phyloP scores from a whole-genome alignment of 2,797 vertebrate genomes.

The Tauraco hartlaubi region DNA sequence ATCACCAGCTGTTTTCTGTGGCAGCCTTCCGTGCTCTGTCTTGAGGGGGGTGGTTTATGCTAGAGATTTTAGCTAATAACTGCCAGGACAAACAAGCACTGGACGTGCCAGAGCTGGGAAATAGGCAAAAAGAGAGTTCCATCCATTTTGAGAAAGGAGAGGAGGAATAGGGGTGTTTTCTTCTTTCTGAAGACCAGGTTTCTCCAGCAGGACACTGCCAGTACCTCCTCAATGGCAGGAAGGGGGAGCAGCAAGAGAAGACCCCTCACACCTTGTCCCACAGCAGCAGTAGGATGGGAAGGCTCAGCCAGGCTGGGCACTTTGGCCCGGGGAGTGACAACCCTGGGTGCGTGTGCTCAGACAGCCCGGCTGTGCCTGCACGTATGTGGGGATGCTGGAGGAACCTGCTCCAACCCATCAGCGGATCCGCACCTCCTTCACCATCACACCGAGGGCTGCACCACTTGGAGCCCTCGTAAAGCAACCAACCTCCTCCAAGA shows the following conservation, averaged over 20 bases:
- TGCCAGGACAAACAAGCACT: background rate
- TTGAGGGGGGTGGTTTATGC: background rate
- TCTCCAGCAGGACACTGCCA: background rate
- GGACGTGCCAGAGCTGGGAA: background rate
- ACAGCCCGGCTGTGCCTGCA: too few species aligned
- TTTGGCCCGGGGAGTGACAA: too few species aligned
- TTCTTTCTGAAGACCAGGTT: background rate
- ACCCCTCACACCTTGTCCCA: background rate
- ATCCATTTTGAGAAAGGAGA: background rate
- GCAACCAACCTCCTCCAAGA: background rate
- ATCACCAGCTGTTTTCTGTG: background rate
- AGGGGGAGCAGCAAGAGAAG: background rate
- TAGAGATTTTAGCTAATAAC: background rate
- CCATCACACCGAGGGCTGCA: background rate
- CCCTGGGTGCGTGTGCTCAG: accelerated
- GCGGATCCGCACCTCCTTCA: background rate
- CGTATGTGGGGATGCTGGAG: background rate
- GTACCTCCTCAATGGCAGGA: background rate
- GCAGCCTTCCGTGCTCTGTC: background rate
- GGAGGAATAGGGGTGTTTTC: background rate
- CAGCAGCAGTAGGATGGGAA: background rate
- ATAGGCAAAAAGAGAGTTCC: background rate
- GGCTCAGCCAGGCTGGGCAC: background rate
- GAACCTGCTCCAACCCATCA: too few species aligned
- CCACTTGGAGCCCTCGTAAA: background rate